These are phyloP conservation scores for Anhinga anhinga DNA, from an alignment of 2,113 vertebrate species.

Conservation along the genomic window DNA sequence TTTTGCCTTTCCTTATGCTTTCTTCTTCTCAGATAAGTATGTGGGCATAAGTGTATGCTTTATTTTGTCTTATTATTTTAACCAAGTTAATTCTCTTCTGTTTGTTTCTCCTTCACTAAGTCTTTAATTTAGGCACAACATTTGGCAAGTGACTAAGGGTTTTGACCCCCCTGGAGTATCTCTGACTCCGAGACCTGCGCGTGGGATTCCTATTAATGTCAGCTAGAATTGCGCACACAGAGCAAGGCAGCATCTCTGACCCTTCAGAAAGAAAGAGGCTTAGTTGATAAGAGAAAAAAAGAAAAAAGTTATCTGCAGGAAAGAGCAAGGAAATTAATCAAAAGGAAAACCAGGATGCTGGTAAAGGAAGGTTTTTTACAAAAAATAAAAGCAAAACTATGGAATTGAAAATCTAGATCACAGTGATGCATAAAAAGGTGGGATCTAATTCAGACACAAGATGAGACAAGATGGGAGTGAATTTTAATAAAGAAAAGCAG, in stretches of 20 bases:
- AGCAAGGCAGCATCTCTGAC: neutral
- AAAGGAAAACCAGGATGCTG: neutral
- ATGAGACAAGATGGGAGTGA: neutral
- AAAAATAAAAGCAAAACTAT: neutral
- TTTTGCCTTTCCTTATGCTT: neutral
- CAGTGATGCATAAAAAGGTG: neutral
- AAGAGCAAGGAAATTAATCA: neutral
- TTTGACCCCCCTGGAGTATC: neutral
- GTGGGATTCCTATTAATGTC: constrained; percentile 1
- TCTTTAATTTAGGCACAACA: neutral
- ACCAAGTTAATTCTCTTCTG: neutral
- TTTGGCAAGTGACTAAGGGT: neutral
- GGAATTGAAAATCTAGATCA: neutral
- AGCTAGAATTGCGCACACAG: neutral
- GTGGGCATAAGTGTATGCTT: neutral
- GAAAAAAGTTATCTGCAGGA: neutral
- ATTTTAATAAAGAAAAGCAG: constrained; percentile 1
- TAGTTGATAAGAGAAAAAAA: neutral
- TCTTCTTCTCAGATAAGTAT: neutral
- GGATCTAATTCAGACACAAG: neutral
- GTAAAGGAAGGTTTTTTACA: neutral
- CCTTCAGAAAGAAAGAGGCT: neutral
- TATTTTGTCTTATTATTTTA: neutral
- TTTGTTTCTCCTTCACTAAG: neutral
- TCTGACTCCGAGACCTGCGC: neutral